A percentile compares a stretch with the other conserved stretches of the same genome.
phyloP scores from a whole-genome alignment of 2,113 vertebrate genomes.

The Meles meles region DNA sequence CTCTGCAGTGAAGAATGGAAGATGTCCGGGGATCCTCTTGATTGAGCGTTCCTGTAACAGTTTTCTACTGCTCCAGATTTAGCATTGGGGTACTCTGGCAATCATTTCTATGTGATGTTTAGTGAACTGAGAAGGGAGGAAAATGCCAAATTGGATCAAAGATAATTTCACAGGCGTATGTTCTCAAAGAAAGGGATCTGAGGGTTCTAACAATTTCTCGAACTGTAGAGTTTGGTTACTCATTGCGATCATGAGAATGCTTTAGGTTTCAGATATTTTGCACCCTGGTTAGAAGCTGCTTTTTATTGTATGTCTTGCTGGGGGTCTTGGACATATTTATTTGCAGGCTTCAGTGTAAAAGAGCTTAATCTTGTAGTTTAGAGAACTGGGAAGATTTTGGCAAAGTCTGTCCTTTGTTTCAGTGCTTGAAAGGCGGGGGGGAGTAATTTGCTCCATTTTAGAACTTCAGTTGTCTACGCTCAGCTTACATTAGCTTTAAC shows the following conservation, averaged over 20 bases:
- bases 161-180: constrained; percentile 39
- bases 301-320: not conserved
- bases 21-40: not conserved
- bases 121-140: constrained; percentile 43
- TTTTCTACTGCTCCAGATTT: not conserved
- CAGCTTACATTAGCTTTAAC: not conserved
- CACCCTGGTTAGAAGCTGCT: not conserved
- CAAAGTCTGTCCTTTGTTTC: not conserved
- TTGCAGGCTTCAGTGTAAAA: not conserved
- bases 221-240: constrained; percentile 47
- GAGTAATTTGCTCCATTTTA: not conserved
- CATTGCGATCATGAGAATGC: not conserved
- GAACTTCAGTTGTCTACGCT: not conserved
- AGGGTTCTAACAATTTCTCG: not conserved
- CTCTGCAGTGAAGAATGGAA: not conserved
- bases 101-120: not conserved
- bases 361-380: not conserved
- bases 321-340: not conserved
- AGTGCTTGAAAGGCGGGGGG: not conserved
- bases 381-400: not conserved
- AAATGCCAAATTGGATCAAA: constrained; percentile 48
- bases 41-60: not conserved
- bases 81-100: not conserved
- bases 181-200: constrained; percentile 20
- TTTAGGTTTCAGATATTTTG: not conserved